Conservation (phyloP, 2,113 vertebrate species). For the Indri indri region DNA sequence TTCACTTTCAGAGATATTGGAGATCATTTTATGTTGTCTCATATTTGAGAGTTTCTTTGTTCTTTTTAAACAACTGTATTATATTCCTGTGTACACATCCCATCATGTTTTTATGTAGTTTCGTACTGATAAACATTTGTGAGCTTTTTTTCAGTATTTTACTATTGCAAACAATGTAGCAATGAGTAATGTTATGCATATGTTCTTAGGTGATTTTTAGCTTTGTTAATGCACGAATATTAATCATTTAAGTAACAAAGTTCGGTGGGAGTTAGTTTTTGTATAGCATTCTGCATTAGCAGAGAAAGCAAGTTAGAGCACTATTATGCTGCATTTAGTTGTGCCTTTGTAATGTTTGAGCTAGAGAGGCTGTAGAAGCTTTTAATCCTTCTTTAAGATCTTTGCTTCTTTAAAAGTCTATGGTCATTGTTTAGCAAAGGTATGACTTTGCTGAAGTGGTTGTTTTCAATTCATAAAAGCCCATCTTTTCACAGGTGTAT, state of each 20-base stretch:
- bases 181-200: not conserved
- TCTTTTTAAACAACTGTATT: not conserved
- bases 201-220: not conserved
- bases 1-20: not conserved
- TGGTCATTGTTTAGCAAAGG: not conserved
- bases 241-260: not conserved
- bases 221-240: not conserved
- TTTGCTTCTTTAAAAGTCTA: not conserved
- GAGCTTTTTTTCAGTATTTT: not conserved
- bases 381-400: not conserved
- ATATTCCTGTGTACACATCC: not conserved
- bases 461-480: not conserved
- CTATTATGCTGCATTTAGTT: not conserved
- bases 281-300: not conserved
- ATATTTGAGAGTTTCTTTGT: not conserved
- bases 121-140: not conserved
- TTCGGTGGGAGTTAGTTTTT: not conserved
- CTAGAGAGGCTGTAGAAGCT: not conserved
- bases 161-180: not conserved
- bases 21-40: not conserved
- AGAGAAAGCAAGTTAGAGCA: not conserved
- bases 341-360: conserved; percentile 10
- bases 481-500: not conserved
- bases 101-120: not conserved
- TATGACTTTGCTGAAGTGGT: not conserved